Conservation (phyloP, 2,113 vertebrate genomes). For the Cygnus buccinator region DNA sequence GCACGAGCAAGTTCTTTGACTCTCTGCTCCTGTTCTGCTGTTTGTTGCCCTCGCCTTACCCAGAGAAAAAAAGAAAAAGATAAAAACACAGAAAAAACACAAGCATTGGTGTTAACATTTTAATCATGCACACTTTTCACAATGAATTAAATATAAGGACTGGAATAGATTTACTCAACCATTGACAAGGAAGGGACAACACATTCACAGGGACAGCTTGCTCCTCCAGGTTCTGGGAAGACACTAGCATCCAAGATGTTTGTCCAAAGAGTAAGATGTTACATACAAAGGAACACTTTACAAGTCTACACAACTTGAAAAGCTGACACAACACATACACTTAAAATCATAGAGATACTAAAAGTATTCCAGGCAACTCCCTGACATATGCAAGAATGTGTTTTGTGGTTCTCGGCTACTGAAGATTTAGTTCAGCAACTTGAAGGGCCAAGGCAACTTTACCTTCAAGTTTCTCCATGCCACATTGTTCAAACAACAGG, state of each 20-base stretch:
- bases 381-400: rapidly evolving
- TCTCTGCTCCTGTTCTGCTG: background rate
- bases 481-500: background rate
- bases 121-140: background rate
- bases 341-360: background rate
- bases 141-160: background rate
- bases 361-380: background rate
- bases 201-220: background rate
- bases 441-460: background rate
- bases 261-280: background rate
- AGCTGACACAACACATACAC: background rate
- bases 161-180: background rate
- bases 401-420: background rate
- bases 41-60: background rate
- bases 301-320: background rate
- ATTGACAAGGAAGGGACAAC: background rate
- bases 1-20: background rate
- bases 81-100: background rate
- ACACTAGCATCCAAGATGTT: background rate
- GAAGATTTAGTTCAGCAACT: background rate
- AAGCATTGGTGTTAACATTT: background rate
- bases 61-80: background rate
- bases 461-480: background rate
- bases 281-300: background rate
- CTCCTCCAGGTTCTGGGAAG: background rate